Conservation (phyloP, 2,113 vertebrate species). For the Chloroceryle aenea region DNA sequence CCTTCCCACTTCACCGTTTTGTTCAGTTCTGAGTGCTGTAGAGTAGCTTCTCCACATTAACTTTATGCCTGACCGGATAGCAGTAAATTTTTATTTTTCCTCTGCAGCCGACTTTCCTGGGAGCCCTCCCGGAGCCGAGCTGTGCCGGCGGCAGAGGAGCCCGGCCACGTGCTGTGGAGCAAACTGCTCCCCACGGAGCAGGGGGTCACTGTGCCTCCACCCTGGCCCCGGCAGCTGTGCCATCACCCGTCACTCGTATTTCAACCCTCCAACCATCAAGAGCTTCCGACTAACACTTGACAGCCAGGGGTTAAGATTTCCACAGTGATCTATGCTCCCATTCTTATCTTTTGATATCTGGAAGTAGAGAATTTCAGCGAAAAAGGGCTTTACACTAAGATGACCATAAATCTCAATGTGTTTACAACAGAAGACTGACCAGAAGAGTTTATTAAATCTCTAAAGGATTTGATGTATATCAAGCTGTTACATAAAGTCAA, state of each 20-base stretch:
- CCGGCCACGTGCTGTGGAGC: background rate
- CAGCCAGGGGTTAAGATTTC: constrained; percentile 26
- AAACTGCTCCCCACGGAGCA: background rate
- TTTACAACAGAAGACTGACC: constrained; percentile 83
- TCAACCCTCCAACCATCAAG: background rate
- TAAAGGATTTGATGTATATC: constrained; percentile 84
- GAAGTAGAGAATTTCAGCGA: constrained; percentile 73
- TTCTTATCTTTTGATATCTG: constrained; percentile 70
- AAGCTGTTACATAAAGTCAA: constrained; percentile 86
- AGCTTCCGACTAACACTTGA: background rate
- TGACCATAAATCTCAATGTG: constrained; percentile 81
- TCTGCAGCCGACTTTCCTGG: background rate
- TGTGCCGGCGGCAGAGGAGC: background rate
- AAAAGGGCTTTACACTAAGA: constrained; percentile 75
- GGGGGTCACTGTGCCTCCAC: background rate
- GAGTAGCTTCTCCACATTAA: background rate
- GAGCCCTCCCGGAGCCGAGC: background rate
- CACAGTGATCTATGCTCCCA: constrained; percentile 46
- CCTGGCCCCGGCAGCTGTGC: background rate
- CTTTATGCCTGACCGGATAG: background rate
- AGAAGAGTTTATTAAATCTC: constrained; percentile 84
- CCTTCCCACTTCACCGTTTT: background rate
- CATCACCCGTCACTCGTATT: background rate
- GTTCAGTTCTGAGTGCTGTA: background rate
- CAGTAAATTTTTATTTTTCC: background rate